Percentiles rank a stretch among this genome's conserved stretches.
Conservation (phyloP, 1,140 invertebrate genomes). For the Potamilus streckersoni region DNA sequence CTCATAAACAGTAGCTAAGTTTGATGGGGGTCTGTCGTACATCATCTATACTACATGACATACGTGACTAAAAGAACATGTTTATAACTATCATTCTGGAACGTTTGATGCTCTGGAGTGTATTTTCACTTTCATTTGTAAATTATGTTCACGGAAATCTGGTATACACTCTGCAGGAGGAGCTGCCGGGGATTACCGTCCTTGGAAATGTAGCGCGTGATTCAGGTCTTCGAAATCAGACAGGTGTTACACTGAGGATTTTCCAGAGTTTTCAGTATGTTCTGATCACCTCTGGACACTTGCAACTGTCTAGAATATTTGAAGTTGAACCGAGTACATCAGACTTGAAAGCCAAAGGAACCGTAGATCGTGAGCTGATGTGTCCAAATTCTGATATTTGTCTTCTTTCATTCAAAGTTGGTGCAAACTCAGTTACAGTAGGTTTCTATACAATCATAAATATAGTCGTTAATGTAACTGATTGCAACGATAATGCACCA, state of each 20-base stretch:
- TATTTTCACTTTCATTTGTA: too few species aligned
- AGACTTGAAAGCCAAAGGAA: conserved; percentile 8
- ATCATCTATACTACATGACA: too few species aligned
- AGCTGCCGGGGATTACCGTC: neutral
- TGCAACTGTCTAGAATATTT: conserved; percentile 4
- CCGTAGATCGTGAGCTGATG: conserved; percentile 16
- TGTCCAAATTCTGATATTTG: conserved; percentile 7
- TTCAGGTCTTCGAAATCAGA: conserved; percentile 3
- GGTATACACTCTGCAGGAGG: conserved; percentile 4
- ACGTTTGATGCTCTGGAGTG: too few species aligned
- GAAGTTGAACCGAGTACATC: neutral
- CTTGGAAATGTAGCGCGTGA: conserved; percentile 18
- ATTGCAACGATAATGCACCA: conserved; percentile 64
- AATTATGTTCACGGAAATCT: too few species aligned
- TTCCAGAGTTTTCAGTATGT: neutral
- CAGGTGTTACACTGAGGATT: neutral
- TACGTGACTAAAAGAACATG: too few species aligned
- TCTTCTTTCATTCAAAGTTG: conserved; percentile 6
- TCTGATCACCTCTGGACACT: neutral
- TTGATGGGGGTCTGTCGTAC: too few species aligned
- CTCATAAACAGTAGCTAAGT: too few species aligned
- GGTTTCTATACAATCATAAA: conserved; percentile 36
- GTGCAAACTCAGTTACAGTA: conserved; percentile 17
- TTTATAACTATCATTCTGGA: too few species aligned
- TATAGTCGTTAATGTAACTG: conserved; percentile 75